Percentiles rank a stretch among this genome's conserved stretches.
Conservation (phyloP, 2,113 vertebrate genomes). For the Trichomycterus rosablanca region DNA sequence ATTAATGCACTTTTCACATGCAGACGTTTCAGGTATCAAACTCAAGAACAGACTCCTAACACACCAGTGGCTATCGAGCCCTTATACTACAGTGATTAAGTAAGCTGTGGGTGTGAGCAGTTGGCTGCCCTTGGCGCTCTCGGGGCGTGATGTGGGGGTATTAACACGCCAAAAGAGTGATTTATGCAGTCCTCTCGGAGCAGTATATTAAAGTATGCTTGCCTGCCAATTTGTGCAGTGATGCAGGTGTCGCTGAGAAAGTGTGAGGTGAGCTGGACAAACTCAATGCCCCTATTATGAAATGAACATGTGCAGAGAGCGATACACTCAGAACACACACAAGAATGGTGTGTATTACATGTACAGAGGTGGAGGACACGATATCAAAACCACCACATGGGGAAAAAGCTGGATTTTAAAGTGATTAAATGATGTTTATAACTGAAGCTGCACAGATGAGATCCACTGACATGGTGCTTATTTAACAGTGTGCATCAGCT, state of each 20-base stretch:
- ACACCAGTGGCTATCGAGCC: no score
- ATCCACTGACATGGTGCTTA: no score
- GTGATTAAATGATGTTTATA: no score
- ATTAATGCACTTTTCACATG: no score
- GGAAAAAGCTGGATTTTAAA: no score
- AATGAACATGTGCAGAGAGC: constrained; percentile 39
- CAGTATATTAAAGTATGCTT: constrained; percentile 59
- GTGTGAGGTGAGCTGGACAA: constrained; percentile 59
- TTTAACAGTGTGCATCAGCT: no score
- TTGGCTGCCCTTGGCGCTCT: constrained; percentile 28
- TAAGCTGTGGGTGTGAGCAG: constrained; percentile 29
- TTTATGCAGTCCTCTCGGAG: constrained; percentile 60
- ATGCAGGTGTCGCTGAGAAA: constrained; percentile 61
- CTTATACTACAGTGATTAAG: constrained; percentile 42
- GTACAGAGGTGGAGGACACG: no score
- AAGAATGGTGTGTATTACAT: no score
- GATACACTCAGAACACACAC: constrained; percentile 32
- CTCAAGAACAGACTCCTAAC: no score
- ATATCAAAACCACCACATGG: no score
- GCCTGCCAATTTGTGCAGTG: constrained; percentile 64
- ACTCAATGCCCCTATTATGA: constrained; percentile 61
- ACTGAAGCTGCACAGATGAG: no score
- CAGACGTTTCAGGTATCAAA: no score
- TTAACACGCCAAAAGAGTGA: constrained; percentile 54
- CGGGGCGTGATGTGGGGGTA: constrained; percentile 44